phyloP scores from a whole-genome alignment of 2,113 vertebrate genomes.

The Hippocampus mohnikei region DNA sequence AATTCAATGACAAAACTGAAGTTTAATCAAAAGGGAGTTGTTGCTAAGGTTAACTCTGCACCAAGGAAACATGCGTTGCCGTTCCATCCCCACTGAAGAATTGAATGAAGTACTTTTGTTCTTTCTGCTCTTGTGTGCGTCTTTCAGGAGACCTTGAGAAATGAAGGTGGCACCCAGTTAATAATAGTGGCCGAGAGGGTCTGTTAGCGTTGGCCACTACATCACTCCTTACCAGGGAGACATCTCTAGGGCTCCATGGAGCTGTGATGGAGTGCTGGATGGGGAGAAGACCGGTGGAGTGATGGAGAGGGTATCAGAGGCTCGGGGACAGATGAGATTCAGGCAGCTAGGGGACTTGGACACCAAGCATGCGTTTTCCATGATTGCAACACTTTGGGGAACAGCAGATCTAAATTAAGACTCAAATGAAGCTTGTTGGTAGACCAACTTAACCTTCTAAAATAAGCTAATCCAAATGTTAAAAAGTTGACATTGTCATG shows the following conservation, averaged over 20 bases:
- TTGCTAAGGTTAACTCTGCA: slow-evolving; percentile 46
- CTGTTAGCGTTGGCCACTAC: slow-evolving; percentile 66
- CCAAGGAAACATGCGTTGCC: slow-evolving; percentile 30
- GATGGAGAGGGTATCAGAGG: slow-evolving; percentile 55
- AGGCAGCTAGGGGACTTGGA: slow-evolving; percentile 16
- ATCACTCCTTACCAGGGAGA: slow-evolving; percentile 63
- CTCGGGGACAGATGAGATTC: slow-evolving; percentile 44
- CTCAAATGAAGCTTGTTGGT: not conserved
- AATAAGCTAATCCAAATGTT: not conserved
- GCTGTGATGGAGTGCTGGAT: slow-evolving; percentile 62
- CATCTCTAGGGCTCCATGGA: slow-evolving; percentile 62
- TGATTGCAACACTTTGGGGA: slow-evolving; percentile 27
- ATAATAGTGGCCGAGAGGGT: slow-evolving; percentile 66
- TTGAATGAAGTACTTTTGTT: slow-evolving; percentile 21
- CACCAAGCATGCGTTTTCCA: slow-evolving; percentile 12
- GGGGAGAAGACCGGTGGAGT: slow-evolving; percentile 45
- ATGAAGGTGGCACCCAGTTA: slow-evolving; percentile 55
- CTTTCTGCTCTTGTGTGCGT: slow-evolving; percentile 19
- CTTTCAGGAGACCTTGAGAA: slow-evolving; percentile 58
- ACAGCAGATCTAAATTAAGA: not conserved
- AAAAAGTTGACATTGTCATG: not conserved
- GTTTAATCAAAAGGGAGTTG: slow-evolving; percentile 44
- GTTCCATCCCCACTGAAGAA: slow-evolving; percentile 33
- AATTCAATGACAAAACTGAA: slow-evolving; percentile 56
- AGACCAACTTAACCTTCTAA: not conserved